Percentiles rank a stretch among this genome's conserved stretches.
These are phyloP conservation scores for Spea multiplicata DNA, from an alignment of 2,113 vertebrate genomes.

Conservation along the genomic window DNA sequence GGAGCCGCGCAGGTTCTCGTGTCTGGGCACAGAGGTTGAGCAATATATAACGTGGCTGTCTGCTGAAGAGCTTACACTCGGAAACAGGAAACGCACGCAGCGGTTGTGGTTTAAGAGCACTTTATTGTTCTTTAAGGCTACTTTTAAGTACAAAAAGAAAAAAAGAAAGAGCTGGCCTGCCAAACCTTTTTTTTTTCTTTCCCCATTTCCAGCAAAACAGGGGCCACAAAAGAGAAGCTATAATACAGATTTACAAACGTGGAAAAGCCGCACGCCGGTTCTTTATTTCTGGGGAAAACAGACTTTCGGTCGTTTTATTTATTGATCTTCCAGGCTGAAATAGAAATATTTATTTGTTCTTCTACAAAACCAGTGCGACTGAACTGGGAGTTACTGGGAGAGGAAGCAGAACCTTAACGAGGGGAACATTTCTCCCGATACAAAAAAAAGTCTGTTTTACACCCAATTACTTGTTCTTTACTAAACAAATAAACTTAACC, in stretches of 20 bases:
- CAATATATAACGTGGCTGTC: no score
- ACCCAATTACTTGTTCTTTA: no score
- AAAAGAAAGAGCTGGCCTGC: conserved; percentile 99
- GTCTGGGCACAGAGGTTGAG: no score
- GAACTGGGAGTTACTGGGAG: no score
- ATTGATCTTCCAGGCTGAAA: conserved; percentile 28
- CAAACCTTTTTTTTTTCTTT: conserved; percentile 89
- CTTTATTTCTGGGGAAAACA: conserved; percentile 67
- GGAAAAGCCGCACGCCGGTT: conserved; percentile 63
- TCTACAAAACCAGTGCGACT: not conserved
- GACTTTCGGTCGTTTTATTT: conserved; percentile 31
- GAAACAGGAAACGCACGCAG: conserved; percentile 13
- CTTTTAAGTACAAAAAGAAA: conserved; percentile 99
- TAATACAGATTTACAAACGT: conserved; percentile 88
- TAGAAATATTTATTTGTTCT: not conserved
- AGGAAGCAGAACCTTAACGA: no score
- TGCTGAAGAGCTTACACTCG: no score
- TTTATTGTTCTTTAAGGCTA: conserved; percentile 99
- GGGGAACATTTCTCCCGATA: no score
- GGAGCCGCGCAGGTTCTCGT: no score
- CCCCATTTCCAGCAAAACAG: conserved; percentile 81
- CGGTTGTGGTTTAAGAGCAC: conserved; percentile 94
- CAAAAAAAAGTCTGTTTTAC: no score
- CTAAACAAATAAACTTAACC: no score
- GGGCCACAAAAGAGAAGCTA: conserved; percentile 83